Conservation (phyloP, 2,113 vertebrate genomes). For the Ploceus nigricollis region DNA sequence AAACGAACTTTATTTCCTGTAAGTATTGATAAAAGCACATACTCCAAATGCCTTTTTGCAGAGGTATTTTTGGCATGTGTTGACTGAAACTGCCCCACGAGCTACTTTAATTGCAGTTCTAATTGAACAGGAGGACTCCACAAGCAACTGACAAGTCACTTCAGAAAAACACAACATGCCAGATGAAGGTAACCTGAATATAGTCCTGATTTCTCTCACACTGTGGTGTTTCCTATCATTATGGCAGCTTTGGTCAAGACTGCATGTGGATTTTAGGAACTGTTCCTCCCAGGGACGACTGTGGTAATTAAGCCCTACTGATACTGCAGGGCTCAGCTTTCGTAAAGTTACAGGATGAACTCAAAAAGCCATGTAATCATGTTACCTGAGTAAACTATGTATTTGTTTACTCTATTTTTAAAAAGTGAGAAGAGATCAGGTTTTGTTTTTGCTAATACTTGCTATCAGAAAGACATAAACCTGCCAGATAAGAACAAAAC, state of each 20-base stretch:
- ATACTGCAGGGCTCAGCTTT: background rate
- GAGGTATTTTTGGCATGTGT: background rate
- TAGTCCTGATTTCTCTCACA: background rate
- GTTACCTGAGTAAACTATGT: background rate
- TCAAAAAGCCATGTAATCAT: background rate
- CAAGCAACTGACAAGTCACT: background rate
- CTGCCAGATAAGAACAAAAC: background rate
- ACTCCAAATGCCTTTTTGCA: background rate
- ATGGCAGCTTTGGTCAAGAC: background rate
- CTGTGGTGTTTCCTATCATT: background rate
- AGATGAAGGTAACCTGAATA: background rate
- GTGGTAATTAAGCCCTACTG: constrained; percentile 18
- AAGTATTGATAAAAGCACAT: background rate
- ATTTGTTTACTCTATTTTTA: constrained; percentile 18
- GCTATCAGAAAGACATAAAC: constrained; percentile 1
- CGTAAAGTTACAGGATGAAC: constrained; percentile 4
- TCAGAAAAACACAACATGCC: background rate
- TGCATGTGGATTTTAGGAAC: background rate
- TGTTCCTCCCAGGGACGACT: background rate
- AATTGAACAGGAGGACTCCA: background rate
- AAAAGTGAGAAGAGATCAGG: constrained; percentile 23
- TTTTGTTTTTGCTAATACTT: constrained; percentile 4
- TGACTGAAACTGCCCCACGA: background rate
- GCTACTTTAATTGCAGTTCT: background rate
- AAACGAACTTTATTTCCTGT: background rate